Evolutionary conservation across 2,797 vertebrate species (phyloP).

Genomic region (Pipistrellus pygmaeus): DNA sequence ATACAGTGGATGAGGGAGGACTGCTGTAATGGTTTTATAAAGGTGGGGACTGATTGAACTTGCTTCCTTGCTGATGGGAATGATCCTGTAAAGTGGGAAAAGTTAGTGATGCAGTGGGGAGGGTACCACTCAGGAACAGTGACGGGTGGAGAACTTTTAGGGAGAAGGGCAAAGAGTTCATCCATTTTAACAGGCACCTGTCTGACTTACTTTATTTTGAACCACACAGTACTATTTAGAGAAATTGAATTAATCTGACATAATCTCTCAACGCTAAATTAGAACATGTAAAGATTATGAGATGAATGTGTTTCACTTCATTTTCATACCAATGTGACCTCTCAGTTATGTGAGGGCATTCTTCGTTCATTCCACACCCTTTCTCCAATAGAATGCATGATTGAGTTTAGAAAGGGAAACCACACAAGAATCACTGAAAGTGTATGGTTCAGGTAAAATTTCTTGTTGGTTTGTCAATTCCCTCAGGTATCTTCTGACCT

Average conservation of each 20-base stretch:
- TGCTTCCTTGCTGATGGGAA: background rate
- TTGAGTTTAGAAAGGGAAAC: constrained; percentile 67
- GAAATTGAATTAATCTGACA: background rate
- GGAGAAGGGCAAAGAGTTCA: background rate
- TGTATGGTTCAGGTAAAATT: constrained; percentile 42
- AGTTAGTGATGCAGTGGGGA: background rate
- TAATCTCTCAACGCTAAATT: background rate
- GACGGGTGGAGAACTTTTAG: background rate
- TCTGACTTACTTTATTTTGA: constrained; percentile 50
- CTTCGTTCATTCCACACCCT: background rate
- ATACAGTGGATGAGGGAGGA: background rate
- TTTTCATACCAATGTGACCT: constrained; percentile 51
- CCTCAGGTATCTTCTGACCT: constrained; percentile 43
- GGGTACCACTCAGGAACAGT: background rate
- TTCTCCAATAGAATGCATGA: background rate
- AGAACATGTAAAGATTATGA: background rate
- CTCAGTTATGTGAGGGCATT: background rate
- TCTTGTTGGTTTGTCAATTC: constrained; percentile 50
- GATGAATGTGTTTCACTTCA: background rate
- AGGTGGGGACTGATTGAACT: background rate
- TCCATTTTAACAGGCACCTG: background rate
- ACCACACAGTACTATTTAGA: background rate
- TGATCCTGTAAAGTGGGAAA: background rate
- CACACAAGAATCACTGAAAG: constrained; percentile 62
- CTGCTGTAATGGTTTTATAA: background rate